A percentile compares a stretch with the other conserved stretches of the same genome.
These are phyloP conservation scores for Ciconia stormi DNA, from an alignment of 2,113 vertebrate genomes.

Conservation along the genomic window DNA sequence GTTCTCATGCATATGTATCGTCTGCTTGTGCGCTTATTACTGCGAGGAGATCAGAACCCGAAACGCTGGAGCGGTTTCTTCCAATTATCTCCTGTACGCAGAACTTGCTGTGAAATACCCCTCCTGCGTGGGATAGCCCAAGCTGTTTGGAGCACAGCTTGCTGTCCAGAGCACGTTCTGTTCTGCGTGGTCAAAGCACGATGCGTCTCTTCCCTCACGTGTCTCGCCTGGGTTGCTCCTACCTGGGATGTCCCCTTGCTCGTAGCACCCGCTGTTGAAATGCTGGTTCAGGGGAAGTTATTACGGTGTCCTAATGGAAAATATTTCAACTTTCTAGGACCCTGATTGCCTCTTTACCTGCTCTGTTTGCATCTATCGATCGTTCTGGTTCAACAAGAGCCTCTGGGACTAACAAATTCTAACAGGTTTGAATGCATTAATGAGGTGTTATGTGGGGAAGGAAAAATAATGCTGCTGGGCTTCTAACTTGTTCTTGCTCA, in stretches of 20 bases:
- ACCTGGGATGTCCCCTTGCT: neutral
- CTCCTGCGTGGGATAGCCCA: neutral
- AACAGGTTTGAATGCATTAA: constrained; percentile 40
- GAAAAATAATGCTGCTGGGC: constrained; percentile 17
- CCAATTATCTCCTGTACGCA: constrained; percentile 16
- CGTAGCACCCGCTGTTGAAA: neutral
- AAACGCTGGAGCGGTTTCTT: constrained; percentile 29
- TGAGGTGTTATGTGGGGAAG: neutral
- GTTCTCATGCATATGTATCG: constrained; percentile 76
- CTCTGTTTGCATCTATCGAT: constrained; percentile 52
- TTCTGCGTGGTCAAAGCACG: neutral
- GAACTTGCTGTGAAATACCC: constrained; percentile 46
- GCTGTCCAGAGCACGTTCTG: neutral
- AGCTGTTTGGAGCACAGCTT: neutral
- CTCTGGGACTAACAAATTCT: constrained; percentile 12
- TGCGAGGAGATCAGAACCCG: constrained; percentile 62
- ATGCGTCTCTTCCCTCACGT: neutral
- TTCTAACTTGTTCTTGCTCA: constrained; percentile 28
- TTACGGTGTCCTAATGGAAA: neutral
- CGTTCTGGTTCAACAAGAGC: neutral
- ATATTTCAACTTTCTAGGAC: constrained; percentile 15
- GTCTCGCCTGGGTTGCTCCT: neutral
- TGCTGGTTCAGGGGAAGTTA: constrained; percentile 1
- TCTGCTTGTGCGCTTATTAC: constrained; percentile 57
- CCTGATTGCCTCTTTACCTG: constrained; percentile 38